phyloP scores from a whole-genome alignment of 2,797 vertebrate genomes.

The Macroramphosus scolopax region DNA sequence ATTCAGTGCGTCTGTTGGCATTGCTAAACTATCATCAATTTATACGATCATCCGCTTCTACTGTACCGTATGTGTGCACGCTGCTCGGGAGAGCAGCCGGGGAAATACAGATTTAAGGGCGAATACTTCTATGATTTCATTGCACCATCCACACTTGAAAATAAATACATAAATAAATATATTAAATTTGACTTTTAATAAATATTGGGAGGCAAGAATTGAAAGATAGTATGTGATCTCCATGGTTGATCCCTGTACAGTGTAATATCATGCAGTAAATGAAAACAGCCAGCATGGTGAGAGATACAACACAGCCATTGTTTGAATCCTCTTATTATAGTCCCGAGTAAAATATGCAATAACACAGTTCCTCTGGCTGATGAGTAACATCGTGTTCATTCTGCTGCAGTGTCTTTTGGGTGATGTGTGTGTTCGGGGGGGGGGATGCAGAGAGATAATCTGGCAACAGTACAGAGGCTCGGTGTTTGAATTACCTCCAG shows the following conservation, averaged over 20 bases:
- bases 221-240: slow-evolving; percentile 25
- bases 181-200: slow-evolving; percentile 65
- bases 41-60: slow-evolving; percentile 9
- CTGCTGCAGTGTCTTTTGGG: slow-evolving; percentile 29
- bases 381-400: slow-evolving; percentile 30
- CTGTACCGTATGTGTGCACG: no score
- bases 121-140: slow-evolving; percentile 39
- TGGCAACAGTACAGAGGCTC: slow-evolving; percentile 52
- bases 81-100: slow-evolving; percentile 36
- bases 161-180: slow-evolving; percentile 83
- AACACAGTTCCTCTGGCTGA: no score
- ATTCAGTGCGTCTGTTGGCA: no score
- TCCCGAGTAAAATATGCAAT: slow-evolving; percentile 41
- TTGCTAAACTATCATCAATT: slow-evolving; percentile 17
- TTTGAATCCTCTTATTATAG: no score
- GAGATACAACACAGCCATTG: slow-evolving; percentile 29
- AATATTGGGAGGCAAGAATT: slow-evolving; percentile 59
- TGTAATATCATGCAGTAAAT: slow-evolving; percentile 45
- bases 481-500: slow-evolving; percentile 61
- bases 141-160: slow-evolving; percentile 62
- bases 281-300: slow-evolving; percentile 28
- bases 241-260: slow-evolving; percentile 29
- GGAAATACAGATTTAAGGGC: no score
- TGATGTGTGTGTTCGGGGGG: neutral
- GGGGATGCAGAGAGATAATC: slow-evolving; percentile 33